Base-by-base conservation (phyloP, 2,113 vertebrate genomes). In the Camelus bactrianus region DNA sequence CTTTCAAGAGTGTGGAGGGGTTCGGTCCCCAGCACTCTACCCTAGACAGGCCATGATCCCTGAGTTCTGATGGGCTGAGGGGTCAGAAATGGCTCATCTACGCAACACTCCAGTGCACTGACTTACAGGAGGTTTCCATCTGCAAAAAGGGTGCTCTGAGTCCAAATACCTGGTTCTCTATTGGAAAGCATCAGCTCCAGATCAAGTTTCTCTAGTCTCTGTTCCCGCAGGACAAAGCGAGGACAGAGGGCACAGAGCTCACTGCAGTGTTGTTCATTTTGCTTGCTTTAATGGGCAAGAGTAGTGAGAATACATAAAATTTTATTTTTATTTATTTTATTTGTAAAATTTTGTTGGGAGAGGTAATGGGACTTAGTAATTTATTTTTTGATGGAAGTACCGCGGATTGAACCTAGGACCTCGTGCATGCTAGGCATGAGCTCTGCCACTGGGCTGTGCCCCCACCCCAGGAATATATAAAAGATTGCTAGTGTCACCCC, bases 101-200 rank as follows among this genome's bases (percentile, higher is more conserved):
- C n/a, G 30, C 2, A 28, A 4, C 3, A 2, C 72, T 17, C 50
- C 35, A 8, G 0, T 2, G 15, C 4, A 60, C 32, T n/a, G 26
- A 30, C 30, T 58, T 13, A 17, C 56, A 46, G 35, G 4, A 95
- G 16, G 8, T 65, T 50, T 56, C 60, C 28, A 7, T 16, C 62
- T 65, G 22, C 28, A 26, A 13, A 54, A 28, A 3, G 16, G 15
- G 17, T 46, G 22, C 46, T 52, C 16, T 15, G 17, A 42, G 54
- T 82, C 20, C 28, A 19, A 32, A 58, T 54, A 13, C n/a, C 12
- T 24, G 10, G 3, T 35, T 67, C 52, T 91, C 14, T 17, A 15
- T 42, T 50, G 46, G 64, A 28, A 15, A 38, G 22, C 13, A 11
- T 42, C 15, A 22, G 11, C 22, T 86, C 16, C 32, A 14, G 2